phyloP scores from a whole-genome alignment of 2,113 vertebrate genomes.

The Sigmodon hispidus region DNA sequence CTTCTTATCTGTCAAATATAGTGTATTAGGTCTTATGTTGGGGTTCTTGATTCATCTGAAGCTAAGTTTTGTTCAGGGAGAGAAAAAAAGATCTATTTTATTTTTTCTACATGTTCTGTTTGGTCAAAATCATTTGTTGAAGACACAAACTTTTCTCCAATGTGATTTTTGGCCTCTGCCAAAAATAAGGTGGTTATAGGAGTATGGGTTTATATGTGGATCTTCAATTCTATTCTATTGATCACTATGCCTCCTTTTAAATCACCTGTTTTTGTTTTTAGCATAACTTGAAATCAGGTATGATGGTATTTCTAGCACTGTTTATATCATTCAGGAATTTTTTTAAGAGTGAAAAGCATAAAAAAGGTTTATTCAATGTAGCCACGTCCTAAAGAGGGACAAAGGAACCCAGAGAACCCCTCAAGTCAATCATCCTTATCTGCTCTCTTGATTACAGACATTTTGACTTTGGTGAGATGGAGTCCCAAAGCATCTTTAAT shows the following conservation, averaged over 20 bases:
- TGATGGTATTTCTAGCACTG: no score
- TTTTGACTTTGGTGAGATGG: no score
- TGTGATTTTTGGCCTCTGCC: not conserved
- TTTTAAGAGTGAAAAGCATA: no score
- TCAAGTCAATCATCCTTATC: no score
- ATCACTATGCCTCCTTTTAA: not conserved
- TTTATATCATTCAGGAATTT: no score
- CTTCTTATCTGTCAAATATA: not conserved
- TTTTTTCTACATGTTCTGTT: not conserved
- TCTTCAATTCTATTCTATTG: not conserved
- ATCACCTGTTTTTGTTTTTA: no score
- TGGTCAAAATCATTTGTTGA: not conserved
- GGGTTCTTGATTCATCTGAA: not conserved
- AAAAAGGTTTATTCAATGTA: no score
- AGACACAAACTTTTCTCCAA: not conserved
- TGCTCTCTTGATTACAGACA: no score
- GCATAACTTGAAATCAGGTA: no score
- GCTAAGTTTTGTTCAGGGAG: not conserved
- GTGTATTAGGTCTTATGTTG: not conserved
- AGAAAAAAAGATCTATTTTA: not conserved
- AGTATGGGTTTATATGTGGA: not conserved
- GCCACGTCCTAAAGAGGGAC: no score
- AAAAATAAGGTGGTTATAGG: not conserved
- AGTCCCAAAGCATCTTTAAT: no score
- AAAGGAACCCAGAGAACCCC: no score